phyloP scores from a whole-genome alignment of 2,888 invertebrate species.

The Polyploca ridens region DNA sequence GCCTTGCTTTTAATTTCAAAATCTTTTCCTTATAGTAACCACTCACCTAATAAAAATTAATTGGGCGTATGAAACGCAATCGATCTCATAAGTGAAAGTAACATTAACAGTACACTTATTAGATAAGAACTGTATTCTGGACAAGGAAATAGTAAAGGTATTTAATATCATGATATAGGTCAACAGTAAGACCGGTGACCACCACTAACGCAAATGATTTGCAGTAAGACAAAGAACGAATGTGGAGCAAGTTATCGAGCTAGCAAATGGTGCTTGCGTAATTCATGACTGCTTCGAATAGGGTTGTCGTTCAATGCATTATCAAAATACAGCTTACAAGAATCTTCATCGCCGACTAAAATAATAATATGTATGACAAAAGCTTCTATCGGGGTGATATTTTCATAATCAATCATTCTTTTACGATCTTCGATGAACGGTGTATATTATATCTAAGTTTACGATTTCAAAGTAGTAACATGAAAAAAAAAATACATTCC shows the following conservation, averaged over 20 bases:
- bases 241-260: constrained; percentile 76
- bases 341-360: too few relatives aligned
- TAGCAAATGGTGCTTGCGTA: constrained; percentile 70
- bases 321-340: neutral
- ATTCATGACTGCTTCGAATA: constrained; percentile 48
- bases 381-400: too few relatives aligned
- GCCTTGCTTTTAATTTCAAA: neutral
- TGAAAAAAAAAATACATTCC: too few relatives aligned
- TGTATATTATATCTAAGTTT: too few relatives aligned
- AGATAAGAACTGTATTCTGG: constrained; percentile 8
- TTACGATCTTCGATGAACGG: too few relatives aligned
- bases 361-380: too few relatives aligned
- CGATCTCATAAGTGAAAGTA: constrained; percentile 4
- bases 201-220: constrained; percentile 38
- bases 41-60: neutral
- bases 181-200: constrained; percentile 35
- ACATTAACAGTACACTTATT: neutral
- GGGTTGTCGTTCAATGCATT: constrained; percentile 48
- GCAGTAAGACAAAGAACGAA: constrained; percentile 71
- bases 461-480: too few relatives aligned
- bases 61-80: constrained; percentile 2
- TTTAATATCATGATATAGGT: constrained; percentile 32
- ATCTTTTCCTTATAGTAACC: neutral
- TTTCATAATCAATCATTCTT: too few relatives aligned
- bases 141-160: constrained; percentile 22